Percentiles rank a stretch among this genome's conserved stretches.
phyloP scores from a whole-genome alignment of 2,113 vertebrate genomes.

The Ptyas mucosa region DNA sequence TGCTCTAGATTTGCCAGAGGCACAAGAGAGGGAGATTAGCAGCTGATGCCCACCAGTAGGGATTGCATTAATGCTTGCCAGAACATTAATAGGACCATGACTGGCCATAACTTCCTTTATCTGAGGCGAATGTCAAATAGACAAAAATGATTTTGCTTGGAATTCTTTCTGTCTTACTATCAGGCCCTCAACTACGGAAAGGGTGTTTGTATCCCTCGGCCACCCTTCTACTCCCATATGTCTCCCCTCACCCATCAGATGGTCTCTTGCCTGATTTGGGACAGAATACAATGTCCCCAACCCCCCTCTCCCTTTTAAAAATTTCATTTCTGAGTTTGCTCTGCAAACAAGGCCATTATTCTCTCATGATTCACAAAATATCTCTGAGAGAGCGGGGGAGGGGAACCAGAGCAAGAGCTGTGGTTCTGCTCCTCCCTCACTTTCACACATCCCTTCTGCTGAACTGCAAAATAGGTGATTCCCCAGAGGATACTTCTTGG shows the following conservation, averaged over 20 bases:
- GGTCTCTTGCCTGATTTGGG: fast-evolving
- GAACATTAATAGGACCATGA: neutral
- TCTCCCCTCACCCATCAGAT: fast-evolving
- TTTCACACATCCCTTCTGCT: neutral
- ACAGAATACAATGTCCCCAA: neutral
- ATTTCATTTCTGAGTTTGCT: neutral
- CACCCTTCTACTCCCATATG: neutral
- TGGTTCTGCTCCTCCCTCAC: fast-evolving
- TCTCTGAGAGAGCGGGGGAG: fast-evolving
- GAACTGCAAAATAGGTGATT: neutral
- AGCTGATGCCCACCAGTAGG: neutral
- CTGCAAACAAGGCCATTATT: neutral
- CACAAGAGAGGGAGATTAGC: neutral
- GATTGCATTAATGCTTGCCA: neutral
- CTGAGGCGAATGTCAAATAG: neutral
- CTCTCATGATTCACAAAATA: neutral
- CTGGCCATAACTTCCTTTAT: neutral
- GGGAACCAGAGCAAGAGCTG: neutral
- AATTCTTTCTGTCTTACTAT: neutral
- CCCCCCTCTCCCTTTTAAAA: fast-evolving
- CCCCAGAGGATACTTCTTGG: neutral
- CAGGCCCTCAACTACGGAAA: too few species aligned
- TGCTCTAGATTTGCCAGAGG: neutral
- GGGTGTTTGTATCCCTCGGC: neutral
- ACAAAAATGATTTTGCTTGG: neutral